These are phyloP conservation scores for Linnaemya vulpina DNA, from an alignment of 2,888 invertebrate species.

Conservation along the genomic window DNA sequence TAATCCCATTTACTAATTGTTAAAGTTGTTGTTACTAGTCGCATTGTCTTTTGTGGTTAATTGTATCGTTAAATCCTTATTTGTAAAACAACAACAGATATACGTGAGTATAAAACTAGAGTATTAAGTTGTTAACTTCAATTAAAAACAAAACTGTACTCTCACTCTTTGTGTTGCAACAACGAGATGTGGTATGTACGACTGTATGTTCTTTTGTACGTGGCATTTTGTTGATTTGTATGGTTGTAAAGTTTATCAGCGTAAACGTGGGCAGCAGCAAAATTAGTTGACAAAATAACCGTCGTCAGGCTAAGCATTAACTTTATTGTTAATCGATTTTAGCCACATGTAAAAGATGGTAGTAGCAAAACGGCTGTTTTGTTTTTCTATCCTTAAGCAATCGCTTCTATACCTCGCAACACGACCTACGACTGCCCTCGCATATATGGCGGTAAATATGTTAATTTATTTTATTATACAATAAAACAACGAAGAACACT, in stretches of 20 bases:
- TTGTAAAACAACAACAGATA: slow-evolving; percentile 74
- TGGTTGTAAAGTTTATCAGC: background rate
- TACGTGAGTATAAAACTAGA: slow-evolving; percentile 51
- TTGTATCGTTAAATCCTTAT: slow-evolving; percentile 77
- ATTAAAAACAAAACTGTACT: slow-evolving; percentile 59
- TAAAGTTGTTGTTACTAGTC: slow-evolving; percentile 27
- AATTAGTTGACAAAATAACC: background rate
- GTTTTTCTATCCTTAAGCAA: background rate
- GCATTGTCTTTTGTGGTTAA: slow-evolving; percentile 44
- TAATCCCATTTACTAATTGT: slow-evolving; percentile 56
- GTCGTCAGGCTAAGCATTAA: background rate
- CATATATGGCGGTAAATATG: slow-evolving; percentile 70
- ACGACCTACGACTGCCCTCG: background rate
- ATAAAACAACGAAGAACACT: slow-evolving; percentile 25
- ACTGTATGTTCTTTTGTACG: slow-evolving; percentile 22
- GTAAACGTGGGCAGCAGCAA: background rate
- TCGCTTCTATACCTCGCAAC: background rate
- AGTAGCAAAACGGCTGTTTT: too few relatives aligned
- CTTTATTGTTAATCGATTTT: too few relatives aligned
- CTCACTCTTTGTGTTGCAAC: slow-evolving; percentile 33
- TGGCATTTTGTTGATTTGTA: slow-evolving; percentile 72
- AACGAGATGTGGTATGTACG: background rate
- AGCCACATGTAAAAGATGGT: too few relatives aligned
- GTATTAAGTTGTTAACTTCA: slow-evolving; percentile 73
- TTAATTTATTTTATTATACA: slow-evolving; percentile 76